These are phyloP conservation scores for Aeoliscus strigatus DNA, from an alignment of 2,797 vertebrate species.

Conservation along the genomic window DNA sequence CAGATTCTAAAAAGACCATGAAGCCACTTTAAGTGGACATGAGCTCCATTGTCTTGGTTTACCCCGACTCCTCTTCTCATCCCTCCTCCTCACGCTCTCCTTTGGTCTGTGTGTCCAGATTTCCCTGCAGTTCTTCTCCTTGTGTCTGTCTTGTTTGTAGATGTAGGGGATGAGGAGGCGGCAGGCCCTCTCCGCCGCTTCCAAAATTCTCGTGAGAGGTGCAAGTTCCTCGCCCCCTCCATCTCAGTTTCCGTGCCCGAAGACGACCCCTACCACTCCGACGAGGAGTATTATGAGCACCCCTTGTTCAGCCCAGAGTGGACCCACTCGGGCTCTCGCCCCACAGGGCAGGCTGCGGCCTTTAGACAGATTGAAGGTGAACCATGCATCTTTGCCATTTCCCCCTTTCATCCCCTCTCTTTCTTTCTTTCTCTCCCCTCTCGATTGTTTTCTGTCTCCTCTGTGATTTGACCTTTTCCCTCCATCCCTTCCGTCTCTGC, in stretches of 20 bases:
- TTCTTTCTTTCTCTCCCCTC: constrained; percentile 37
- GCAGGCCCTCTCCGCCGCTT: constrained; percentile 84
- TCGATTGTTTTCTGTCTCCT: constrained; percentile 45
- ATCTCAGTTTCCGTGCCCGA: constrained; percentile 92
- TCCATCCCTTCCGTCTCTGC: constrained; percentile 40
- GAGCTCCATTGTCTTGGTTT: constrained; percentile 11
- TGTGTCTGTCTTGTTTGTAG: constrained; percentile 90
- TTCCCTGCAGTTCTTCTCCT: constrained; percentile 88
- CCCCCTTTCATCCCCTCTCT: constrained; percentile 51
- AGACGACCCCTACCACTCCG: constrained; percentile 90
- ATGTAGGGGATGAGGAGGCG: constrained; percentile 93
- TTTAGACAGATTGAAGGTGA: constrained; percentile 94
- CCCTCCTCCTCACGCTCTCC: constrained; percentile 38
- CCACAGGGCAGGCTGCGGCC: constrained; percentile 83
- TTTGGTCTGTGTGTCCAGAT: constrained; percentile 75
- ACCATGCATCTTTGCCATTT: constrained; percentile 87
- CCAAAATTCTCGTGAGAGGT: constrained; percentile 84
- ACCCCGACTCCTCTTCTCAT: constrained; percentile 12
- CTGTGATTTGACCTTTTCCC: constrained; percentile 64
- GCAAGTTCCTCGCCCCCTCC: constrained; percentile 88
- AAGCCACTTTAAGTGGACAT: constrained; percentile 45
- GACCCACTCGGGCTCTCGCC: constrained; percentile 82
- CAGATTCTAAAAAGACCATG: too few relatives aligned
- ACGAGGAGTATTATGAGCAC: constrained; percentile 94
- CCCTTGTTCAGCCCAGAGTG: constrained; percentile 95